These are phyloP conservation scores for Alligator mississippiensis DNA, from an alignment of 2,113 vertebrate species.

Conservation along the genomic window DNA sequence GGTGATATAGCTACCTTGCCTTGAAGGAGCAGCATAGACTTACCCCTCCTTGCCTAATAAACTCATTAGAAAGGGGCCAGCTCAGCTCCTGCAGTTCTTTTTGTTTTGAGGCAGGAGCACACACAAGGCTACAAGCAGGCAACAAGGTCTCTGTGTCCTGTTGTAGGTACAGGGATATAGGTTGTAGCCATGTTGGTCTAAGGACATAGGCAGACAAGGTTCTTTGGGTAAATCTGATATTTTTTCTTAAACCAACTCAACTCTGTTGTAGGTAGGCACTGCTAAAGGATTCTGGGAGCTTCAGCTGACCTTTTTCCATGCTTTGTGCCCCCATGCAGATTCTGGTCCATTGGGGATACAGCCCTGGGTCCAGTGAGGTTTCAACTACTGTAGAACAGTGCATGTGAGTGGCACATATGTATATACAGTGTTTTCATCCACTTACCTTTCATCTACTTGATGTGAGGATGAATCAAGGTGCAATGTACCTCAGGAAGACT, in stretches of 20 bases:
- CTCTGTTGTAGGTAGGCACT: not conserved
- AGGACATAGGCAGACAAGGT: too few species aligned
- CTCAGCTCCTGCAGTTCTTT: not conserved
- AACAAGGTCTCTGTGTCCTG: not conserved
- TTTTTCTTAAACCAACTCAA: not conserved
- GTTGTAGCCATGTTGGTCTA: too few species aligned
- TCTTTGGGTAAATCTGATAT: too few species aligned
- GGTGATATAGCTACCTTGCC: too few species aligned
- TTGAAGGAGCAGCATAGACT: not conserved
- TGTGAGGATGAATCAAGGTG: not conserved
- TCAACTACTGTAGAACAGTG: not conserved
- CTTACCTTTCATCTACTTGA: not conserved
- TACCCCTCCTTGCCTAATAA: not conserved
- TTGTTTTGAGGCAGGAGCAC: not conserved
- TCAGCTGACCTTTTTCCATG: not conserved
- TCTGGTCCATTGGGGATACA: not conserved
- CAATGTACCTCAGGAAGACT: not conserved
- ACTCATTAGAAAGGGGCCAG: not conserved
- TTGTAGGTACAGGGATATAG: too few species aligned
- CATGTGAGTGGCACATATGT: not conserved
- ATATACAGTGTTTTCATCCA: not conserved
- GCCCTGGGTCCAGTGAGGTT: not conserved
- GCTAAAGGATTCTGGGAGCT: fast-evolving
- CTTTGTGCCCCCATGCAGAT: not conserved
- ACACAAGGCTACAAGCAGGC: fast-evolving